A percentile compares a stretch with the other conserved stretches of the same genome.
These are phyloP conservation scores for Numenius arquata DNA, from an alignment of 2,113 vertebrate species.

Conservation along the genomic window DNA sequence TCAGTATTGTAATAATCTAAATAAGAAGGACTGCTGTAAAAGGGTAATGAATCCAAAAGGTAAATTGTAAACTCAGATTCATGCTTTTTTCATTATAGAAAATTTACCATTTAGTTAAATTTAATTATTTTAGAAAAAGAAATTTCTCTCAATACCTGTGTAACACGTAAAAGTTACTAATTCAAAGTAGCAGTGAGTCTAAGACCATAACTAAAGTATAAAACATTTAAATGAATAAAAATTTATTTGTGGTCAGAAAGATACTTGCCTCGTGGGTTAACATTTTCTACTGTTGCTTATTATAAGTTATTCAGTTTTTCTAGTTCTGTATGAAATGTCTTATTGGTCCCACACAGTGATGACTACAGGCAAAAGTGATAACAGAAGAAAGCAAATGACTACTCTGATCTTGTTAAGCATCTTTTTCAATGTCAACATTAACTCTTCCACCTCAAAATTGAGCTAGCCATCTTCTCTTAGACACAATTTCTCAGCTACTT, in stretches of 20 bases:
- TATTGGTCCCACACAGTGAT: neutral
- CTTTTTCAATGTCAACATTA: neutral
- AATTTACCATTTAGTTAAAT: neutral
- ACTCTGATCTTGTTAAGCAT: neutral
- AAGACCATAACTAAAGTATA: neutral
- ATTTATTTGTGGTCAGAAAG: neutral
- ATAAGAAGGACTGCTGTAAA: neutral
- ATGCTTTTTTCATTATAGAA: neutral
- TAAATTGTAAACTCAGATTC: neutral
- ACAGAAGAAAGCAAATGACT: neutral
- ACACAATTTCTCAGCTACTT: neutral
- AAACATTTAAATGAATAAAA: neutral
- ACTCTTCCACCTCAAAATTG: neutral
- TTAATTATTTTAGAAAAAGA: neutral
- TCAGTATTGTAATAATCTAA: neutral
- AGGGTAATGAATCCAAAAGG: neutral
- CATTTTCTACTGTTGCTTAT: neutral
- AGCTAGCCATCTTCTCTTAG: neutral
- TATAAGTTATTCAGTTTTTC: neutral
- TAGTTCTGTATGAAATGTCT: neutral
- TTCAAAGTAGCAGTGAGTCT: neutral
- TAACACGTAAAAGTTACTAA: neutral
- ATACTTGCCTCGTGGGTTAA: neutral
- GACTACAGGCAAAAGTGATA: neutral
- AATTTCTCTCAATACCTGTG: neutral